Evolutionary conservation across 2,113 vertebrate genomes (phyloP).

Genomic region (Sylvietta virens): DNA sequence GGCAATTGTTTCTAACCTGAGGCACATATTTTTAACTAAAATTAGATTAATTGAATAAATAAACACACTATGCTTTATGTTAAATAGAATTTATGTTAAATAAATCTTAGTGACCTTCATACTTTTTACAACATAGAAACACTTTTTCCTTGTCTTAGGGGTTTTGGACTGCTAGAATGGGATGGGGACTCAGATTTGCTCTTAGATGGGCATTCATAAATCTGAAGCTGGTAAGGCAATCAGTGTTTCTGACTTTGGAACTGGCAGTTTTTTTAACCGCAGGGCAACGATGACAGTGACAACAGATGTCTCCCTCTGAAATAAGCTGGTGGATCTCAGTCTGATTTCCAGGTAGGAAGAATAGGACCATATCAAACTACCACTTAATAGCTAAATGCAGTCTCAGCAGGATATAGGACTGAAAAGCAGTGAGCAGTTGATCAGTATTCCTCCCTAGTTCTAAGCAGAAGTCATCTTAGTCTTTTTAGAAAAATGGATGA

Average conservation of each 20-base stretch:
- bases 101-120: neutral
- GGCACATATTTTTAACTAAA: neutral
- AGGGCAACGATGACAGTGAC: neutral
- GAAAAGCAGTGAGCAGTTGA: neutral
- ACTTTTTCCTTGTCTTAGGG: neutral
- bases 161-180: neutral
- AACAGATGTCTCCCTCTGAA: neutral
- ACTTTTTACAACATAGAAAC: neutral
- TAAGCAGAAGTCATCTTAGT: neutral
- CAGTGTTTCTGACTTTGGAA: neutral
- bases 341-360: neutral
- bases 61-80: neutral
- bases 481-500: neutral
- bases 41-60: neutral
- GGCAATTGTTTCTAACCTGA: neutral
- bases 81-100: neutral
- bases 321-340: neutral
- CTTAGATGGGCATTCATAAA: neutral
- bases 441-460: neutral
- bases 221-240: neutral
- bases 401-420: neutral
- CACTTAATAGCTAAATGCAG: neutral
- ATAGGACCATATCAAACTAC: neutral
- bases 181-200: neutral
- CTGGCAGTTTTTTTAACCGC: neutral